Evolutionary conservation across 2,888 invertebrate genomes (phyloP), one percentile per base, ranked within the genome.

Genomic region (Ormyrus nitidulus): DNA sequence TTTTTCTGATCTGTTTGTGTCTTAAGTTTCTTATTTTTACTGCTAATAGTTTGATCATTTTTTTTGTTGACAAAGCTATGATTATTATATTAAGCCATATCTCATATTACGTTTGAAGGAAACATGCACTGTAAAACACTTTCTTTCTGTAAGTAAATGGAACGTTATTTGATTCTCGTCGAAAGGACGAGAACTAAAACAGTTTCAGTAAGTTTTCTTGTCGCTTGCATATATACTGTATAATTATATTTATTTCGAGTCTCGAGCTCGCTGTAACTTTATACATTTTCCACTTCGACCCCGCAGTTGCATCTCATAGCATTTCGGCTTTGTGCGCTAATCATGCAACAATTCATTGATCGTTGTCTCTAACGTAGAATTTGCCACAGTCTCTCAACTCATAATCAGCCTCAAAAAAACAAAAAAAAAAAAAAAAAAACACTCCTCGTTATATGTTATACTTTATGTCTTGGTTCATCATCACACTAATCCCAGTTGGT

Each of bases 141-240:
- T 3, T 64, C 65, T 8, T 66, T 62, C 11, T 59, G 34, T 59
- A 10, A 62, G 9, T 34, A 34, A 34, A 34, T 34, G 34, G 34
- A 44, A 62, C 9, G 5, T 65, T 65, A 11, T 4, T 34, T 34
- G 34, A 34, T 34, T 34, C 34, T 34, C 34, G 34, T 34, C 34
- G 34, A 34, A 48, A 44, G 62, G 13, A 46, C 48, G 58, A 46
- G 44, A 51, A 34, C 58, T 54, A 48, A 10, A 74, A 74, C 68
- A 62, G n/a, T 58, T 10, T 76, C 56, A 48, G 46, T 56, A 73
- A 13, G 64, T 46, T 34, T 51, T 53, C 58, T 74, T 70, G 65
- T 73, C 73, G 81, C 81, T 81, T 81, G 58, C 66, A 72, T 80
- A 48, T 71, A 61, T 10, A 65, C 69, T 73, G 69, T 77, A 54